Evolutionary conservation across 2,888 invertebrate species (phyloP), one percentile per base, ranked within the genome.

Genomic region (Drosophila seclusa): DNA sequence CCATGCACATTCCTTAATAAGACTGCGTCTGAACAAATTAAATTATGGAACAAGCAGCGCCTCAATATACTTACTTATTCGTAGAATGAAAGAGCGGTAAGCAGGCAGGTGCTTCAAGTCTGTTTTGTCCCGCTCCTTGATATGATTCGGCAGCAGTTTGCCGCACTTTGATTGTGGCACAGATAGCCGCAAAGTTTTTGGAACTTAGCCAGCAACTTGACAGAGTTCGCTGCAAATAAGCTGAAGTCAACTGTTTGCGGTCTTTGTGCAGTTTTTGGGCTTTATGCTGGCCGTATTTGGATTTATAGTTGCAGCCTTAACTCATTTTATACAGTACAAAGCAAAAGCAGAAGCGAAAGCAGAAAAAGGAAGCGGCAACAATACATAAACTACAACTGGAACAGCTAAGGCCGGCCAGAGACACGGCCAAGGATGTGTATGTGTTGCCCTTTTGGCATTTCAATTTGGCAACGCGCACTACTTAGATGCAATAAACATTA

Each of bases 401-500:
- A 16, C 55, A 40, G 40, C 29, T 5, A 55, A 63, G 55, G 57
- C 57, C 52, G 36, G 27, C 21, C 61, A 59, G 49, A 61, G 55
- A 65, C 67, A 73, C 71, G 83, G 81, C 74, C 83, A 87, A 87
- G 84, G 85, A 81, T 75, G 48, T 68, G 55, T 55, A 3, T 13
- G 2, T 24, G 58, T 50, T 54, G 62, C 77, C 67, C 65, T 68
- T 76, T 73, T 71, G 78, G 71, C 80, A 78, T 81, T 83, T 81
- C 81, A 80, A 82, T 82, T 82, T 82, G 82, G 82, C 76, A 75
- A 62, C 57, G 60, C 68, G 53, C 49, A 61, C 55, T 76, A 78
- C 73, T 83, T 83, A 67, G 64, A 52, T 65, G 83, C 82, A 78
- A 85, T 88, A 88, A 85, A 88, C 83, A 88, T 83, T 70, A 78